Evolutionary conservation across 2,797 vertebrate species (phyloP).

Genomic region (Sebastes hopkinsi): DNA sequence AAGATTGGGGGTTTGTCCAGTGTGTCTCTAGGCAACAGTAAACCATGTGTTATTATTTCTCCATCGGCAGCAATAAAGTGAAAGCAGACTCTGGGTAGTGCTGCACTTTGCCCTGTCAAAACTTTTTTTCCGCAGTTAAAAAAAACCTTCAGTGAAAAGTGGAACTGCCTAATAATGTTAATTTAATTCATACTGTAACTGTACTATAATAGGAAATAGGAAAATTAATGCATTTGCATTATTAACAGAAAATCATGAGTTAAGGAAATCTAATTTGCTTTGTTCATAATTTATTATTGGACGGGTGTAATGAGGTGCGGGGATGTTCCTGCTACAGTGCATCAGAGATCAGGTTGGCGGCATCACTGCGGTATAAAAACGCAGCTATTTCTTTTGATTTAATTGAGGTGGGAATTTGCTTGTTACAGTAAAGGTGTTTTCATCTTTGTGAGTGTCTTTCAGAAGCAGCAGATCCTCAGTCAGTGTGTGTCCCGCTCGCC

Average conservation of each 20-base stretch:
- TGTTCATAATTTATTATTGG: conserved; percentile 4
- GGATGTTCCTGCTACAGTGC: not conserved
- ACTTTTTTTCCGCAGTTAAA: conserved; percentile 19
- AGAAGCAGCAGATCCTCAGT: not conserved
- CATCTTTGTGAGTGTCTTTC: not conserved
- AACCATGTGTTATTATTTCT: conserved; percentile 59
- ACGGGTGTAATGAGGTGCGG: not conserved
- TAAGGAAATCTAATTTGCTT: not conserved
- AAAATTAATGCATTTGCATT: not conserved
- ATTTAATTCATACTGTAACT: not conserved
- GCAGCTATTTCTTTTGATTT: not conserved
- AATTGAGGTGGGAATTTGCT: not conserved
- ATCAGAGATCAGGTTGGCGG: not conserved
- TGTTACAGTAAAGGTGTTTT: conserved; percentile 1
- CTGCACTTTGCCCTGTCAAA: conserved; percentile 33
- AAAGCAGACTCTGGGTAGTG: conserved; percentile 36
- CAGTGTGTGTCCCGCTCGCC: not conserved
- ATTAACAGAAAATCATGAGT: not conserved
- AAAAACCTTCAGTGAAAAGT: not conserved
- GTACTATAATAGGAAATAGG: not conserved
- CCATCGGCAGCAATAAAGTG: conserved; percentile 46
- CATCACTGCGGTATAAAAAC: not conserved
- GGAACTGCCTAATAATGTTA: not conserved
- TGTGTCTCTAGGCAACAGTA: conserved; percentile 46
- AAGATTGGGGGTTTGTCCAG: conserved; percentile 23